Evolutionary conservation across 2,113 vertebrate genomes (phyloP).

Genomic region (Clarias batrachus): DNA sequence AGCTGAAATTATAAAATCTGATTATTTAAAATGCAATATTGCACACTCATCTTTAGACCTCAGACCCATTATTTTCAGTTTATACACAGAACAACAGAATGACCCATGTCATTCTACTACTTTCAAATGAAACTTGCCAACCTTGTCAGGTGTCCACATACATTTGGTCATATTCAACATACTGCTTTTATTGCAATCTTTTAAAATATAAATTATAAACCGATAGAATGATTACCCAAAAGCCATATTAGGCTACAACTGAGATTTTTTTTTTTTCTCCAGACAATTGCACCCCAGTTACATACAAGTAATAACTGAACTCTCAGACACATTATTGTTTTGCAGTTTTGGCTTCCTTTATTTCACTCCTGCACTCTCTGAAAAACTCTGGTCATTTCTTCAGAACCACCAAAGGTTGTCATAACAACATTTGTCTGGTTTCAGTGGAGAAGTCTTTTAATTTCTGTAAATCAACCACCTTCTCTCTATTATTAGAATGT

Average conservation of each 20-base stretch:
- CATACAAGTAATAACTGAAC: conserved; percentile 13
- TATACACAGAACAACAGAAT: neutral
- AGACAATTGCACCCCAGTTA: neutral
- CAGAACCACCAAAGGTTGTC: conserved; percentile 27
- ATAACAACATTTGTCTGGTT: conserved; percentile 33
- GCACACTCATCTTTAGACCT: neutral
- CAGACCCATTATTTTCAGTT: neutral
- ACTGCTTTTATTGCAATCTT: neutral
- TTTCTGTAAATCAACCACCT: conserved; percentile 21
- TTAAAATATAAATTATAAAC: neutral
- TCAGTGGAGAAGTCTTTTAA: conserved; percentile 5
- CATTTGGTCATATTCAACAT: neutral
- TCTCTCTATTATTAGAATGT: conserved; percentile 30
- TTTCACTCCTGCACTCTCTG: neutral
- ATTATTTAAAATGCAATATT: neutral
- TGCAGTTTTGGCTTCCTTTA: conserved; percentile 17
- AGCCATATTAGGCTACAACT: neutral
- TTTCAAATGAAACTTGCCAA: neutral
- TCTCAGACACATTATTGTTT: conserved; percentile 14
- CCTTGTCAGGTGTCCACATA: neutral
- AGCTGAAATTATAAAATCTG: neutral
- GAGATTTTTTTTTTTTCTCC: neutral
- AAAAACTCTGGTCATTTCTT: conserved; percentile 18
- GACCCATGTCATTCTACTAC: neutral
- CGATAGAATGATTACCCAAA: neutral